Evolutionary conservation across 23 tunicate species (phyloP).

Genomic region (Styela clava): DNA sequence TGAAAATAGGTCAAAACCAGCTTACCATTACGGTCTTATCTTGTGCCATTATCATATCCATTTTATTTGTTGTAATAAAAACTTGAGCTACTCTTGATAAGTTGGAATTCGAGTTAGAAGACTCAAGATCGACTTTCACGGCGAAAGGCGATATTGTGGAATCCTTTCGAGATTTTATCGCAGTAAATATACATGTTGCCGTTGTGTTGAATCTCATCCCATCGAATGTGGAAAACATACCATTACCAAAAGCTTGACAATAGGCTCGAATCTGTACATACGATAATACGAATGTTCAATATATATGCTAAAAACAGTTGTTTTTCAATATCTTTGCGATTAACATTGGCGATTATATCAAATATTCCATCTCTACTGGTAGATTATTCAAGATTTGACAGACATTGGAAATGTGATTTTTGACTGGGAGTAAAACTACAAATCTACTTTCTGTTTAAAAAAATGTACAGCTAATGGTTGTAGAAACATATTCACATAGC

Average conservation of each 20-base stretch:
- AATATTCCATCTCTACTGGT: too few relatives aligned
- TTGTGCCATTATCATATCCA: slow-evolving; percentile 3
- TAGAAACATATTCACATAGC: too few relatives aligned
- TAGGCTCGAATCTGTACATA: slow-evolving; percentile 40
- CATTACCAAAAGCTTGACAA: slow-evolving; percentile 65
- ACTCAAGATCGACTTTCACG: slow-evolving; percentile 2
- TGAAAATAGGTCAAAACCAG: background rate
- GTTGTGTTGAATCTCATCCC: slow-evolving; percentile 19
- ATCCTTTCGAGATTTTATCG: slow-evolving; percentile 32
- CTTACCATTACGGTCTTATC: slow-evolving; percentile 19
- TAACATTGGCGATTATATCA: too few relatives aligned
- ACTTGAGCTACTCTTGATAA: slow-evolving; percentile 10
- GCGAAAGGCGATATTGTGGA: slow-evolving; percentile 12
- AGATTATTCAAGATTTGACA: too few relatives aligned
- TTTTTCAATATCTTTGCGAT: too few relatives aligned
- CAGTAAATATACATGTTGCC: slow-evolving; percentile 35
- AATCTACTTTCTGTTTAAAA: too few relatives aligned
- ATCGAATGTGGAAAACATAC: slow-evolving; percentile 55
- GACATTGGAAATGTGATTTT: too few relatives aligned
- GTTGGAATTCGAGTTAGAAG: background rate
- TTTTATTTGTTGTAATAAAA: background rate
- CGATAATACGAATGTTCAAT: too few relatives aligned
- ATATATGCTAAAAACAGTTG: too few relatives aligned
- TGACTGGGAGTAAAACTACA: too few relatives aligned
- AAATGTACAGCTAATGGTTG: too few relatives aligned